Evolutionary conservation across 2,888 invertebrate species (phyloP).

Genomic region (Aquatica leii): DNA sequence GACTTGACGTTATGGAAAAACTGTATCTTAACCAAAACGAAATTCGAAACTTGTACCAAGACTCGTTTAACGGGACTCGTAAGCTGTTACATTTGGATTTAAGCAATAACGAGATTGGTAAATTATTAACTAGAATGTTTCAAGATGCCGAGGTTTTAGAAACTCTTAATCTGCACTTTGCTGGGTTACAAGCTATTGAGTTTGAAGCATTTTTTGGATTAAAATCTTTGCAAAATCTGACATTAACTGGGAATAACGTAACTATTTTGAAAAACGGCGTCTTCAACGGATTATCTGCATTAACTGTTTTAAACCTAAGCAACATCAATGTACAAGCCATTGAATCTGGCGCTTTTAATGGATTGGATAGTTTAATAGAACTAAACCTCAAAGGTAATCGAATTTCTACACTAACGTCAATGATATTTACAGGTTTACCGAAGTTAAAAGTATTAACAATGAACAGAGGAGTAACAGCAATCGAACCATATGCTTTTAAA

Average conservation of each 20-base stretch:
- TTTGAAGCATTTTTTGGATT: not conserved
- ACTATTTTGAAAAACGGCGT: not conserved
- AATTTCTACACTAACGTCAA: not conserved
- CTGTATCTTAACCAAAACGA: conserved; percentile 16
- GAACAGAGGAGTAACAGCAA: too few species aligned
- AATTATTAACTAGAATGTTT: not conserved
- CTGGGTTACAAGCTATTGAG: not conserved
- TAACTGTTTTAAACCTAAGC: not conserved
- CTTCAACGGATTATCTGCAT: not conserved
- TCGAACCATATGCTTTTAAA: too few species aligned
- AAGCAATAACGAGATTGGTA: conserved; percentile 9
- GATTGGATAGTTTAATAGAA: not conserved
- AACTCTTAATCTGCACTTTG: conserved; percentile 5
- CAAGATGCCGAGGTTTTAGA: not conserved
- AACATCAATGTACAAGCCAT: not conserved
- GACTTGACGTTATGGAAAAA: conserved; percentile 1
- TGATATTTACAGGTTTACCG: not conserved
- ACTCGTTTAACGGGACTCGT: not conserved
- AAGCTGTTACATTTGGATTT: conserved; percentile 13
- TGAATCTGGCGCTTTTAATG: too few species aligned
- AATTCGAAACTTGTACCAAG: not conserved
- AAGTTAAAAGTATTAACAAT: not conserved
- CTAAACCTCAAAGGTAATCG: not conserved
- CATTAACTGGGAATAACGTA: not conserved
- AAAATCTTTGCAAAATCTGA: not conserved